Conservation (phyloP, 1,140 invertebrate genomes). For the Drosophila sturtevanti region DNA sequence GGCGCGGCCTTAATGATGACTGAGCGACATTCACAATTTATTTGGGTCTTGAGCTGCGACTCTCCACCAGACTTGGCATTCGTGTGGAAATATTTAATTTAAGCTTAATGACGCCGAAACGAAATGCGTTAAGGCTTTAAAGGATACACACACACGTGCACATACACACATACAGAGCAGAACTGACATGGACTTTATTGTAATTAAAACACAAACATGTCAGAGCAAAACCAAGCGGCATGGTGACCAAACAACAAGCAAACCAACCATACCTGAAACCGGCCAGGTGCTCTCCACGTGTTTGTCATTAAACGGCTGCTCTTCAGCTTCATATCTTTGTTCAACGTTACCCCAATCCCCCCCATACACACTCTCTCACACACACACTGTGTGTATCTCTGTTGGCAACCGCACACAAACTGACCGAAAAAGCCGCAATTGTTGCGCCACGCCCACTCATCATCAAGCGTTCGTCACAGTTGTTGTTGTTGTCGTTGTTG, state of each 20-base stretch:
- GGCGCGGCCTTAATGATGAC: constrained; percentile 76
- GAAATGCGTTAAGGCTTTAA: constrained; percentile 65
- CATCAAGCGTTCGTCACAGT: background rate
- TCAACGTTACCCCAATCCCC: too few relatives aligned
- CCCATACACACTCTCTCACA: too few relatives aligned
- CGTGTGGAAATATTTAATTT: constrained; percentile 81
- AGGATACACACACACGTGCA: background rate
- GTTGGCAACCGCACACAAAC: constrained; percentile 38
- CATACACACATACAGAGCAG: background rate
- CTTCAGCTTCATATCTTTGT: constrained; percentile 16
- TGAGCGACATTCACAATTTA: constrained; percentile 78
- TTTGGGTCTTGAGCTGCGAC: constrained; percentile 56
- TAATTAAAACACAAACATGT: constrained; percentile 76
- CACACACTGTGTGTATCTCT: too few relatives aligned
- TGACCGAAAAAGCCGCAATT: constrained; percentile 73
- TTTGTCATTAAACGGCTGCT: constrained; percentile 69
- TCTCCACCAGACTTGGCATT: constrained; percentile 27
- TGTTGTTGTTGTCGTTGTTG: too few relatives aligned
- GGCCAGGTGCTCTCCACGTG: constrained; percentile 39
- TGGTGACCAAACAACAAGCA: background rate
- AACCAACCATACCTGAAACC: background rate
- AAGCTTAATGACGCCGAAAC: constrained; percentile 76
- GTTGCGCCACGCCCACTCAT: constrained; percentile 35
- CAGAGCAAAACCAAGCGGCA: constrained; percentile 7
- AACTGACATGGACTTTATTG: constrained; percentile 57